Base-by-base conservation (phyloP, 2,888 invertebrate species). In the Andrena marginata region DNA sequence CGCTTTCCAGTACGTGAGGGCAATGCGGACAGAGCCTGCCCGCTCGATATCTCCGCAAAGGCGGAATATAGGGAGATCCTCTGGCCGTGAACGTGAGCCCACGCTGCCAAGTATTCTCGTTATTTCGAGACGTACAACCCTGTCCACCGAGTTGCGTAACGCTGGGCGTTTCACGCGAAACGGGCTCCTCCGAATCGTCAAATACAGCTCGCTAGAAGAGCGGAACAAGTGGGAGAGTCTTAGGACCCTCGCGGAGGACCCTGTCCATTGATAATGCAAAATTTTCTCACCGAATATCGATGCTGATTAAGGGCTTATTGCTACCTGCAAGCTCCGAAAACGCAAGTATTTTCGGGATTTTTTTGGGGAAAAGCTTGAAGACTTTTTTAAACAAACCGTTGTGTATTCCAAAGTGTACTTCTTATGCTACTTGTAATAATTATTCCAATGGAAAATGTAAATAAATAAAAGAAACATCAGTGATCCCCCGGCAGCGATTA, bases 91-190 rank as follows among this genome's bases (percentile, higher is more conserved):
- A 68, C 31, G 31, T 8, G 59, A 16, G 29, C 49, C n/a, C 8
- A 8, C 65, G 29, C 59, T 78, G 81, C 73, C 81, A 64, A 68
- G 48, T 59, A 31, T 63, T 56, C 42, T 4, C 16, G 54, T 63
- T 78, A 78, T 73, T 78, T 73, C 48, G n/a, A 54, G 65, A 42
- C 42, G n/a, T 8, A 2, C 23, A 16, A 16, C 31, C 26, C 10
- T 7, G 10, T 54, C 2, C 5, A 8, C 49, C 31, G 20, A 5
- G 4, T 74, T 60, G 26, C 67, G 26, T 16, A 60, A 63, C 51
- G 42, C 26, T 5, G 0, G n/a, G 29, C 20, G 8, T 67, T 20
- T 26, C 48, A 16, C 13, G 29, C n/a, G 64, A 20, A 26, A 64
- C 29, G 29, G 10, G 16, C 2, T 6, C 31, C 16, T 13, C 29